Base-by-base conservation (phyloP, 2,888 invertebrate genomes). In the Drosophila nigritarsus region DNA sequence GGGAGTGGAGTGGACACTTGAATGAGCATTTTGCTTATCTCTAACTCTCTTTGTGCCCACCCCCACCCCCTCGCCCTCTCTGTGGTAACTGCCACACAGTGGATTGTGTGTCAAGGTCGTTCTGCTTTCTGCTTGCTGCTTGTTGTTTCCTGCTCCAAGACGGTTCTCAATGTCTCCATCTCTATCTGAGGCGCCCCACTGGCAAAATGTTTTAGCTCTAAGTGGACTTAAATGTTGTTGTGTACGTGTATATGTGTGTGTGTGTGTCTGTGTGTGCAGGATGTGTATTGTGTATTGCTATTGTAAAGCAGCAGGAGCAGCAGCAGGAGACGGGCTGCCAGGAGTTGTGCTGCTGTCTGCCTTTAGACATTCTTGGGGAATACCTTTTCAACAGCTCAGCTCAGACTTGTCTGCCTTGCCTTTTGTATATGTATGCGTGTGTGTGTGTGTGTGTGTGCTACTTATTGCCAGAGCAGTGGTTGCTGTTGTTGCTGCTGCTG, bases 311-410 rank as follows among this genome's bases (percentile, higher is more conserved):
- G n/a, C 54, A 18, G 36, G 8, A 8, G 53, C 32, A 11, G 34
- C 2, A 11, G 54, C 27, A 27, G 27, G 38, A n/a, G 13, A 20
- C 24, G 18, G 27, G 54, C 9, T 18, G 27, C 36, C 54, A 49
- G 54, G 55, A 55, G 27, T 55, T 55, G 24, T 56, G 40, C 54
- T 63, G 54, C 59, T 51, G 76, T 70, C 78, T 78, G 63, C 61
- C 58, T 38, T 70, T 68, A 75, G 88, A 83, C 82, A 87, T 89
- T 89, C 87, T 87, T 87, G 87, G 89, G 89, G 89, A 89, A 89
- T 87, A 85, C 89, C 87, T 89, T 87, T 83, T 89, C 73, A 83
- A 68, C 77, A 86, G 72, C 82, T 85, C 85, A 65, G 58, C 74
- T 74, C 74, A 89, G 85, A 87, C 86, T 89, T 85, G 89, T 87